phyloP scores from a whole-genome alignment of 2,797 vertebrate species.

The Lepilemur septentrionalis region DNA sequence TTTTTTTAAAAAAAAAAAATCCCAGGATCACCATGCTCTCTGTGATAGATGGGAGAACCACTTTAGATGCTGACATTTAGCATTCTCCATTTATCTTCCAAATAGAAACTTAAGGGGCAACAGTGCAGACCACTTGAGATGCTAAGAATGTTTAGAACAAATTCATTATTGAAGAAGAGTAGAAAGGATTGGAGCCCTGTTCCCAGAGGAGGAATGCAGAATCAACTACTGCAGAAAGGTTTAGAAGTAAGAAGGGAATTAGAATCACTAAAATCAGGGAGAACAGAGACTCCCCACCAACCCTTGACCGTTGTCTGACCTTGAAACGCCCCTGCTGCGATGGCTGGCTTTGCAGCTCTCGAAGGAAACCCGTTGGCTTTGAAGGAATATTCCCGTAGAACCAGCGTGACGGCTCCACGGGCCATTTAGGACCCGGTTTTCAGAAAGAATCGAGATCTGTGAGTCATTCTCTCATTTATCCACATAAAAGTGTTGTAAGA shows the following conservation, averaged over 20 bases:
- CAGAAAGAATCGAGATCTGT: not conserved
- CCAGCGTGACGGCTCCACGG: no score
- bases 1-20: not conserved
- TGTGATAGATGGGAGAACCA: conserved; percentile 1
- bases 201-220: not conserved
- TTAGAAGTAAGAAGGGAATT: not conserved
- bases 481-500: not conserved
- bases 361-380: not conserved
- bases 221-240: not conserved
- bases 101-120: conserved; percentile 55
- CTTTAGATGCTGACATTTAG: conserved; percentile 25
- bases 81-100: conserved; percentile 60
- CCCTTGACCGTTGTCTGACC: not conserved
- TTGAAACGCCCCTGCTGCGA: not conserved
- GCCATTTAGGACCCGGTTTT: not conserved
- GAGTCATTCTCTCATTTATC: not conserved
- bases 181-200: not conserved
- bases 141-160: conserved; percentile 43
- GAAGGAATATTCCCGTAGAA: not conserved
- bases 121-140: conserved; percentile 52
- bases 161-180: not conserved
- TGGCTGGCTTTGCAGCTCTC: not conserved
- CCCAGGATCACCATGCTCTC: not conserved
- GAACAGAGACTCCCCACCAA: not conserved
- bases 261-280: not conserved